Conservation (phyloP, 2,113 vertebrate genomes). For the Semnornis frantzii region DNA sequence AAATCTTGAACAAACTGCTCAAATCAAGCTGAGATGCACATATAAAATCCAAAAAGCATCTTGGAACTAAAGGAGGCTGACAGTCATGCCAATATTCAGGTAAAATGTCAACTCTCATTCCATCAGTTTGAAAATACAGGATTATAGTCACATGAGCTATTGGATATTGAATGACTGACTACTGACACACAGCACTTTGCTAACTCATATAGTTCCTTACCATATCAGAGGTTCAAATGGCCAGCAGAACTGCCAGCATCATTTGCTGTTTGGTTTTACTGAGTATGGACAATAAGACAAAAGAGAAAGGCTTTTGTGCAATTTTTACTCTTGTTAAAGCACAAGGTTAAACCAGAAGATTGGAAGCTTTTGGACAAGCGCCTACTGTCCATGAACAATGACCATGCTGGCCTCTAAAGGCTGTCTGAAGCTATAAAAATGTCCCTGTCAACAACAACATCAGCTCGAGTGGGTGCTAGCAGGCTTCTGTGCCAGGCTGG, state of each 20-base stretch:
- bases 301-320: background rate
- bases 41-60: constrained; percentile 29
- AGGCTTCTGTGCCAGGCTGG: background rate
- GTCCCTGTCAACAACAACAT: rapidly evolving
- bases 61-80: background rate
- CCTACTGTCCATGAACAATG: background rate
- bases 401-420: background rate
- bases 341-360: background rate
- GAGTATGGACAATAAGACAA: background rate
- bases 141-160: background rate
- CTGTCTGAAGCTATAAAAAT: background rate
- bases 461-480: background rate
- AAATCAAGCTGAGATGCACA: constrained; percentile 36
- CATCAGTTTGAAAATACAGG: background rate
- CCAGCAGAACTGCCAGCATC: background rate
- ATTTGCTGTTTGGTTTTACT: background rate
- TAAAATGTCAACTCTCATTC: constrained; percentile 50
- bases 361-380: background rate
- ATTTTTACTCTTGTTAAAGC: background rate
- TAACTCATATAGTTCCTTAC: background rate
- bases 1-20: background rate
- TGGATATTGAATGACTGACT: background rate
- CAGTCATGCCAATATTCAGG: background rate
- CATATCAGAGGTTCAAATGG: background rate
- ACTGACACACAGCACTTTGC: rapidly evolving